Conservation (phyloP, 2,888 invertebrate species). For the Apoda limacodes region DNA sequence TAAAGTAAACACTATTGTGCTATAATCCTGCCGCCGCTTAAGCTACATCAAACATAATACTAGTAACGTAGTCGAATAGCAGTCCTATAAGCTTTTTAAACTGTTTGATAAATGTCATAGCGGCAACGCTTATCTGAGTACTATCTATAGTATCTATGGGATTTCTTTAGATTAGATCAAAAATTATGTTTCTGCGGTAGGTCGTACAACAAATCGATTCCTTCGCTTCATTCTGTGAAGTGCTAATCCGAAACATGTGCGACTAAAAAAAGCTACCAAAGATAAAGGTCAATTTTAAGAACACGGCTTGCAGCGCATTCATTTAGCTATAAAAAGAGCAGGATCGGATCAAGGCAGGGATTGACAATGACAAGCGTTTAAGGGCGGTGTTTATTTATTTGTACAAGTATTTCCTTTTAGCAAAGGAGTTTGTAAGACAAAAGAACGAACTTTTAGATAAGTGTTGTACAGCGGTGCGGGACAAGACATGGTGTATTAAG, state of each 20-base stretch:
- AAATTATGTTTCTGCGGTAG: slow-evolving; percentile 61
- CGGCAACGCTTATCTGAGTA: too few relatives aligned
- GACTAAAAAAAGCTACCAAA: slow-evolving; percentile 53
- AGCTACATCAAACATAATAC: too few relatives aligned
- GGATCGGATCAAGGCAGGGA: slow-evolving; percentile 46
- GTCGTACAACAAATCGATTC: slow-evolving; percentile 40
- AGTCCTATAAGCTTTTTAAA: too few relatives aligned
- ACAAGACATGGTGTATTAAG: slow-evolving; percentile 44
- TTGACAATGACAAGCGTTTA: slow-evolving; percentile 68
- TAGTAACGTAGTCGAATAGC: too few relatives aligned
- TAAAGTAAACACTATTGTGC: too few relatives aligned
- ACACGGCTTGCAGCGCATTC: slow-evolving; percentile 47
- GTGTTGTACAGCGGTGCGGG: slow-evolving; percentile 39
- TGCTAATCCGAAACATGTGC: slow-evolving; percentile 65
- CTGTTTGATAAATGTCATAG: too few relatives aligned
- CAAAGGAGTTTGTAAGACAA: slow-evolving; percentile 44
- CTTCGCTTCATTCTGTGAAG: slow-evolving; percentile 53
- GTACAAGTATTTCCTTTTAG: slow-evolving; percentile 67
- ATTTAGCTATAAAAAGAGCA: slow-evolving; percentile 54
- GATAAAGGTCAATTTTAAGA: slow-evolving; percentile 65
- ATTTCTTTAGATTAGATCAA: slow-evolving; percentile 52
- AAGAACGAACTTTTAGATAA: slow-evolving; percentile 62
- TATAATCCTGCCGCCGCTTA: too few relatives aligned
- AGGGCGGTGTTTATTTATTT: slow-evolving; percentile 61
- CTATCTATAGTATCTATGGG: too few relatives aligned